A percentile compares a stretch with the other conserved stretches of the same genome.
phyloP scores from a whole-genome alignment of 2,113 vertebrate genomes.

The Phasianus colchicus region DNA sequence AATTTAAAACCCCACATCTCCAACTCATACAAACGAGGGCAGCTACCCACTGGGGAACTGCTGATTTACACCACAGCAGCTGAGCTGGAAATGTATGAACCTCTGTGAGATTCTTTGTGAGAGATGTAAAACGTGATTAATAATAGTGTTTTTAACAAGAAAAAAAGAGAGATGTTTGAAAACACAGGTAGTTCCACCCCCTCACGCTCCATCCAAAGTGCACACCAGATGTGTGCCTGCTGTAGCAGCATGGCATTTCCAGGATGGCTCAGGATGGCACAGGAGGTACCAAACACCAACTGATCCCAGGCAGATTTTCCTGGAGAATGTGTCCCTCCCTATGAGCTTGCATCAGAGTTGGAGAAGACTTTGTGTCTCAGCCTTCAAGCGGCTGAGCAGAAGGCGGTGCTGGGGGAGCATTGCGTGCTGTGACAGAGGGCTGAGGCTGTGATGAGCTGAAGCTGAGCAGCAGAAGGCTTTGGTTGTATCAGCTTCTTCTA shows the following conservation, averaged over 20 bases:
- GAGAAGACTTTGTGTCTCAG: background rate
- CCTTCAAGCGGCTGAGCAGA: constrained; percentile 9
- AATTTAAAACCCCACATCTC: background rate
- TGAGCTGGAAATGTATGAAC: constrained; percentile 37
- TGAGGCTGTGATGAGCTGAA: constrained; percentile 17
- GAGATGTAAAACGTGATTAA: constrained; percentile 8
- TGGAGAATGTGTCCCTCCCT: background rate
- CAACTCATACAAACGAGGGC: background rate
- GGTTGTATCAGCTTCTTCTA: constrained; percentile 33
- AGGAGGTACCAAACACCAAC: background rate
- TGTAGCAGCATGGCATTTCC: background rate
- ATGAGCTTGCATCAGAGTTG: accelerated
- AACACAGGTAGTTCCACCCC: background rate
- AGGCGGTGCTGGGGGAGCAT: background rate
- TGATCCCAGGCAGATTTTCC: background rate
- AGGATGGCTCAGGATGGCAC: background rate
- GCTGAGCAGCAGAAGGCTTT: constrained; percentile 67
- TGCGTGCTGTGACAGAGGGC: background rate
- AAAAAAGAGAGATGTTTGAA: background rate
- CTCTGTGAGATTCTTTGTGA: background rate
- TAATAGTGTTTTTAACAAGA: background rate
- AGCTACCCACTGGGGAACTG: constrained; percentile 3
- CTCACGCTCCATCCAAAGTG: background rate
- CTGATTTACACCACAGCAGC: constrained; percentile 4
- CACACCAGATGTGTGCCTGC: background rate